Conservation (phyloP, 2,888 invertebrate genomes). For the Platycheirus albimanus region DNA sequence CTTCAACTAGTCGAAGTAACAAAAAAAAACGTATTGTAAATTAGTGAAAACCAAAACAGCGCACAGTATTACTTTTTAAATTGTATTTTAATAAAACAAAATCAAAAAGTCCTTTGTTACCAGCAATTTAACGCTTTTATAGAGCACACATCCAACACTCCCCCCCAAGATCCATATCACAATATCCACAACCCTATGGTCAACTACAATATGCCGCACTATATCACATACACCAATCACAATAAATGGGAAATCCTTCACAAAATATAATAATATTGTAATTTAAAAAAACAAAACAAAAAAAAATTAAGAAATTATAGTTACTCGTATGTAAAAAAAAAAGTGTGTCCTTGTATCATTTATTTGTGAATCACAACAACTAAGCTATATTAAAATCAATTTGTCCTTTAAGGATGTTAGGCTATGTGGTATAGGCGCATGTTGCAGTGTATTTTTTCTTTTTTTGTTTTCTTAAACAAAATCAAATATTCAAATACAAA, state of each 20-base stretch:
- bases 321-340: too few relatives aligned
- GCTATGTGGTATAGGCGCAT: slow-evolving; percentile 74
- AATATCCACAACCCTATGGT: slow-evolving; percentile 55
- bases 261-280: slow-evolving; percentile 31
- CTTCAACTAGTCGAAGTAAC: slow-evolving; percentile 44
- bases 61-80: slow-evolving; percentile 45
- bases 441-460: slow-evolving; percentile 72
- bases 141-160: slow-evolving; percentile 54
- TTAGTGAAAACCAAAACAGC: slow-evolving; percentile 53
- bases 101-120: slow-evolving; percentile 50
- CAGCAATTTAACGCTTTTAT: slow-evolving; percentile 66
- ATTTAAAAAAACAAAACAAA: slow-evolving; percentile 32
- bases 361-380: slow-evolving; percentile 24
- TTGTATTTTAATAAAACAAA: slow-evolving; percentile 16
- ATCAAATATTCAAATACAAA: neutral
- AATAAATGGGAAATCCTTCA: slow-evolving; percentile 41
- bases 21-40: slow-evolving; percentile 48
- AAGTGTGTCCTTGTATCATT: slow-evolving; percentile 47
- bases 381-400: slow-evolving; percentile 14
- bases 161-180: too few relatives aligned
- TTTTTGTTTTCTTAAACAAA: too few relatives aligned
- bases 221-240: slow-evolving; percentile 71
- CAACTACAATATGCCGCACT: slow-evolving; percentile 72
- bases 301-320: too few relatives aligned
- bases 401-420: slow-evolving; percentile 49